Base-by-base conservation (phyloP, 2,888 invertebrate species). In the Zygaena filipendulae region DNA sequence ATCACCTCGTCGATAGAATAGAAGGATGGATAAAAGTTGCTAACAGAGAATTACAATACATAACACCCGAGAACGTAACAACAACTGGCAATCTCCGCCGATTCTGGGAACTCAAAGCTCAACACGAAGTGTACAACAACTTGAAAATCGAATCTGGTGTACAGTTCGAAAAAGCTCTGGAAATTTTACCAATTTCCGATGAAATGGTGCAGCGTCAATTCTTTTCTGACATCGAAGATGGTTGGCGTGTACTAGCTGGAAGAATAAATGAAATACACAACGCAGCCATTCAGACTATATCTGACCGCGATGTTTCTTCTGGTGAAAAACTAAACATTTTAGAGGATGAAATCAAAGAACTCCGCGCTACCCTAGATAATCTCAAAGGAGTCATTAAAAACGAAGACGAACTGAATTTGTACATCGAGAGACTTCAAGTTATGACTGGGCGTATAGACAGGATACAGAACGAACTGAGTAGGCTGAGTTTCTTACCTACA, bases 81-180 rank as follows among this genome's bases (percentile, higher is more conserved):
- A 83, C 85, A 1, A 84, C 85, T 6, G 87, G 87, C 28, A 89
- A 90, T 47, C 86, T 92, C 63, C 84, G 91, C 42, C 86, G 90
- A 45, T 93, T 92, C 70, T 93, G 93, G 92, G 93, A 93, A 67
- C 63, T 93, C 23, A 92, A 92, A 60, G 93, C 92, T 1, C 91
- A 92, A 47, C 90, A 91, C 47, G 92, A 92, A 74, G 85, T 92
- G 12, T 85, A 92, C 57, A 91, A 90, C 43, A 87, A 87, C 40
- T 82, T 92, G 25, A 85, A 87, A 28, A 86, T 86, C 33, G 90
- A 91, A 42, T 86, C 90, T 0, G 85, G 86, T 10, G 77, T 83
- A 22, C 85, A 87, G 36, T 87, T 93, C 44, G 91, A 92, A 50
- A 88, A 88, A 44, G 87, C 92, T 0, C 59, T 93, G 32, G 85